Evolutionary conservation across 2,888 invertebrate genomes (phyloP), one percentile per base, ranked within the genome.

Genomic region (Drosophila mercatorum): DNA sequence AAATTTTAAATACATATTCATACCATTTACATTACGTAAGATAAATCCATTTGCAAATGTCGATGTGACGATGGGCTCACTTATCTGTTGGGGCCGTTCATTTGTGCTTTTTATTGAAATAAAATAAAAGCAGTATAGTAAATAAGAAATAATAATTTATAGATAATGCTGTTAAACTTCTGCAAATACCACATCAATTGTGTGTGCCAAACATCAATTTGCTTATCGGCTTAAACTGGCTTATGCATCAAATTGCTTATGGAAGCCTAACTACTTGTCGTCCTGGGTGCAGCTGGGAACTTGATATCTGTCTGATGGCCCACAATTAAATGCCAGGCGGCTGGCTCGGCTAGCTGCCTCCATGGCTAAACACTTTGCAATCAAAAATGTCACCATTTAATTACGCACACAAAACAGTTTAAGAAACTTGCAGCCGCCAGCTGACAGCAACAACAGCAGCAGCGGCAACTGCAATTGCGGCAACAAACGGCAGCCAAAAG

Each of bases 381-480:
- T 85, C 84, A 82, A 68, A 87, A 85, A 87, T 85, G 84, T 85
- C 84, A 85, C 87, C 87, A 87, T 85, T 85, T 85, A 85, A 85
- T 85, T 85, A 85, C 84, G 84, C 84, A 85, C 84, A 85, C 87
- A 85, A 85, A 85, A 85, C 84, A 84, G 87, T 87, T 84, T 87
- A 84, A 87, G 84, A 78, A 80, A 78, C 68, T 73, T 71, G 87
- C 76, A 76, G 87, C 77, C 68, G 66, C 71, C 75, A 79, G 75
- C 72, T 77, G 86, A 79, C 83, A 81, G 81, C 75, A 49, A 40
- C 61, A 36, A 7, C 56, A 44, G 17, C 65, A 56, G 52, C 69
- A 61, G 22, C 51, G 40, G 46, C 70, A 41, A 41, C 55, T 41
- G 28, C 55, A 56, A 41, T 36, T 53, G 55, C 74, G 60, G 64